Conservation (phyloP, 2,797 vertebrate genomes). For the Pangasius larnaudii region DNA sequence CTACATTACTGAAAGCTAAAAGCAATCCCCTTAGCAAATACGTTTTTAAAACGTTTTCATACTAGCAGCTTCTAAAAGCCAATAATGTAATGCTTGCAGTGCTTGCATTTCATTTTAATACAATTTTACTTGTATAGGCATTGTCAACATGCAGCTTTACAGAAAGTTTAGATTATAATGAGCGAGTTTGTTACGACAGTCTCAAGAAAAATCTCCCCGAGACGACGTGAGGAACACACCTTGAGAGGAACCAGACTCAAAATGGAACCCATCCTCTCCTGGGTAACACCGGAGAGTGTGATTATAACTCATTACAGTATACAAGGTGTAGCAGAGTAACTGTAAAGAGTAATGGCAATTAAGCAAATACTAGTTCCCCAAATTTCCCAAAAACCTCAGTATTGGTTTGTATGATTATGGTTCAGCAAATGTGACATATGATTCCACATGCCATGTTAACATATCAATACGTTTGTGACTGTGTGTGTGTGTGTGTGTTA, state of each 20-base stretch:
- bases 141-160: neutral
- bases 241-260: neutral
- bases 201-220: neutral
- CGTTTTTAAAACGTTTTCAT: neutral
- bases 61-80: neutral
- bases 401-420: neutral
- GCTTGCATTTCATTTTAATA: neutral
- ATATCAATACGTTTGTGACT: neutral
- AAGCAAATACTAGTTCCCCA: neutral
- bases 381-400: neutral
- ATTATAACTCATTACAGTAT: neutral
- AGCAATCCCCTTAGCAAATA: neutral
- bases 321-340: neutral
- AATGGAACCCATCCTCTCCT: neutral
- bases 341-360: neutral
- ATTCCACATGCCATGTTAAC: neutral
- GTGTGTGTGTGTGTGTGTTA: no score
- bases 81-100: neutral
- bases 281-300: neutral
- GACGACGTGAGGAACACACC: neutral
- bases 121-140: neutral
- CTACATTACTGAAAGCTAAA: neutral
- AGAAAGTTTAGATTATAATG: neutral
- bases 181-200: neutral
- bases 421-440: neutral